A percentile compares a stretch with the other conserved stretches of the same genome.
These are phyloP conservation scores for Rapana venosa DNA, from an alignment of 2,888 invertebrate genomes.

Conservation along the genomic window DNA sequence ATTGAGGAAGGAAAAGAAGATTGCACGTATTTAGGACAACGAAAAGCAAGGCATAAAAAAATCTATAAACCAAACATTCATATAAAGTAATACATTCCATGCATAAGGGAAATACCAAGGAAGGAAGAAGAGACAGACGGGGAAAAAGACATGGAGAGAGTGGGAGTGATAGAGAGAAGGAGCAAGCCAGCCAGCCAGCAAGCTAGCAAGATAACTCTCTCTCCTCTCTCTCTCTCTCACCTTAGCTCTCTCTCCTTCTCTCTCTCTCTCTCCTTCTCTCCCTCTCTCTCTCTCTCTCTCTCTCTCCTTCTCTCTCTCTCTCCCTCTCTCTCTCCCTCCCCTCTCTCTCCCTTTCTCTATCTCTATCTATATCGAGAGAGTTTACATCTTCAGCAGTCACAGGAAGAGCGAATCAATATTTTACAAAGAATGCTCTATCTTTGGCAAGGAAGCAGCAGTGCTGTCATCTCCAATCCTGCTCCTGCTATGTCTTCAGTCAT, in stretches of 20 bases:
- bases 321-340: background rate
- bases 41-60: no score
- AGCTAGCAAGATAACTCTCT: background rate
- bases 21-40: no score
- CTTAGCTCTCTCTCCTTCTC: background rate
- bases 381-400: no score
- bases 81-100: no score
- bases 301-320: background rate
- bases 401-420: no score
- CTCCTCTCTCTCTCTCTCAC: background rate
- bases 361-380: background rate
- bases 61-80: no score
- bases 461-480: no score
- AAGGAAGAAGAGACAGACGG: background rate
- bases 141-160: background rate
- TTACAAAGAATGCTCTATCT: no score
- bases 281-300: background rate
- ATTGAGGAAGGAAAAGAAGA: no score
- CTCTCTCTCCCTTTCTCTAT: background rate
- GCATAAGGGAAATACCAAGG: no score
- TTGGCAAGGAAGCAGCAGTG: no score
- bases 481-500: no score
- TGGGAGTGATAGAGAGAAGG: background rate
- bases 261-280: background rate
- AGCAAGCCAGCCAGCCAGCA: background rate